phyloP scores from a whole-genome alignment of 2,888 invertebrate genomes.

The Tillus elongatus region DNA sequence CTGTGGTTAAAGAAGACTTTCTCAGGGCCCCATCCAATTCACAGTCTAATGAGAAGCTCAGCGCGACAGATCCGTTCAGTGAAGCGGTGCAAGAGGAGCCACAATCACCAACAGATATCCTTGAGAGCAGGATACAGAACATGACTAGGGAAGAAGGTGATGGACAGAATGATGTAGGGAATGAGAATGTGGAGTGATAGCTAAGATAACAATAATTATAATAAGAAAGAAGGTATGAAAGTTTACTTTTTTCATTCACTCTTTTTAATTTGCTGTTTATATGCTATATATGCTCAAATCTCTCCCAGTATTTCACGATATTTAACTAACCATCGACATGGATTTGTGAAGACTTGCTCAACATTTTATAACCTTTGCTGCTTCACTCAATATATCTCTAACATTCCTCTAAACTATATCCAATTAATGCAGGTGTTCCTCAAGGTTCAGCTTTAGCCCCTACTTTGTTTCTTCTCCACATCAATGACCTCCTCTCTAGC shows the following conservation, averaged over 20 bases:
- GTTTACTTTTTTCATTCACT: not conserved
- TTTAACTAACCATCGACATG: too few species aligned
- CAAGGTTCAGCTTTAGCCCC: too few species aligned
- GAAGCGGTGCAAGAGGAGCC: slow-evolving; percentile 16
- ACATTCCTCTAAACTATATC: too few species aligned
- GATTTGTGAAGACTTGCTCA: too few species aligned
- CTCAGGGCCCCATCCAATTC: slow-evolving; percentile 28
- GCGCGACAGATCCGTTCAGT: slow-evolving; percentile 29
- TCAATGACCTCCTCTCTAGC: too few species aligned
- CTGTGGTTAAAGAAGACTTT: slow-evolving; percentile 32
- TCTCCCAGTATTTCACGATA: too few species aligned
- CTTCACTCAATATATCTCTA: too few species aligned
- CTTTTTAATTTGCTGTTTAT: not conserved
- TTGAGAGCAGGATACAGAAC: slow-evolving; percentile 38
- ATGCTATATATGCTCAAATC: too few species aligned
- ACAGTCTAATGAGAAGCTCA: slow-evolving; percentile 31
- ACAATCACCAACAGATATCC: too few species aligned
- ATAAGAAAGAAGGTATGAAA: not conserved
- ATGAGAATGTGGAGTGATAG: slow-evolving; percentile 2
- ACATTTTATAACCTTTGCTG: too few species aligned
- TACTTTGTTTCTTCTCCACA: too few species aligned
- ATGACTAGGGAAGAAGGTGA: slow-evolving; percentile 50
- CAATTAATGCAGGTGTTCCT: too few species aligned
- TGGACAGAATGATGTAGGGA: slow-evolving; percentile 37
- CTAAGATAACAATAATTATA: not conserved